Evolutionary conservation across 2,113 vertebrate species (phyloP).

Genomic region (Bostrychus sinensis): DNA sequence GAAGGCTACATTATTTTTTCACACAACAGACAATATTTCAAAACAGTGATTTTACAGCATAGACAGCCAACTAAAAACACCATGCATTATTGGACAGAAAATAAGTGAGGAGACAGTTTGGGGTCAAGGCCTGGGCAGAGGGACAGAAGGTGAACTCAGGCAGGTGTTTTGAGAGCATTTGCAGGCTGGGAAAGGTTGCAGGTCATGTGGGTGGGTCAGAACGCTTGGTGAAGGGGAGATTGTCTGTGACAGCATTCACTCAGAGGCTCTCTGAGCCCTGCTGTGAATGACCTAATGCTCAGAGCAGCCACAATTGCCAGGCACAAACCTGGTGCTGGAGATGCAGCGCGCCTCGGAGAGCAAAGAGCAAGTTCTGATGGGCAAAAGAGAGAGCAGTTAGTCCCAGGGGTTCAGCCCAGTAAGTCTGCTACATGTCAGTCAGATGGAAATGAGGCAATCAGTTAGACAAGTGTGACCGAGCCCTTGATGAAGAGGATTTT

Average conservation of each 20-base stretch:
- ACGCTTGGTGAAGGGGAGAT: constrained; percentile 17
- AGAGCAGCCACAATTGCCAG: constrained; percentile 65
- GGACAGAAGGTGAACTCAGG: constrained; percentile 18
- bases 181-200: constrained; percentile 5
- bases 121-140: constrained; percentile 13
- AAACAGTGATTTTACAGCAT: background rate
- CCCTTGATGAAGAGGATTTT: background rate
- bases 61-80: background rate
- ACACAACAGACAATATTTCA: background rate
- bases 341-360: constrained; percentile 68
- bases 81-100: constrained; percentile 2
- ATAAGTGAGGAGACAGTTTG: background rate
- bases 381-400: constrained; percentile 73
- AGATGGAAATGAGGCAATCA: constrained; percentile 31
- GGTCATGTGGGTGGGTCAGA: constrained; percentile 19
- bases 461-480: background rate
- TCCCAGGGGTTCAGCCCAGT: constrained; percentile 11
- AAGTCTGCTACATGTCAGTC: constrained; percentile 5
- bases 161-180: constrained; percentile 14
- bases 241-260: constrained; percentile 45
- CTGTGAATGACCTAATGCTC: constrained; percentile 55
- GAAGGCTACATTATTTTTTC: too few relatives aligned
- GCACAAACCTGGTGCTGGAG: constrained; percentile 78
- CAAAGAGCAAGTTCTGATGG: constrained; percentile 79
- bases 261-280: constrained; percentile 21